phyloP scores from a whole-genome alignment of 2,797 vertebrate genomes.

The Manis crassicaudata region DNA sequence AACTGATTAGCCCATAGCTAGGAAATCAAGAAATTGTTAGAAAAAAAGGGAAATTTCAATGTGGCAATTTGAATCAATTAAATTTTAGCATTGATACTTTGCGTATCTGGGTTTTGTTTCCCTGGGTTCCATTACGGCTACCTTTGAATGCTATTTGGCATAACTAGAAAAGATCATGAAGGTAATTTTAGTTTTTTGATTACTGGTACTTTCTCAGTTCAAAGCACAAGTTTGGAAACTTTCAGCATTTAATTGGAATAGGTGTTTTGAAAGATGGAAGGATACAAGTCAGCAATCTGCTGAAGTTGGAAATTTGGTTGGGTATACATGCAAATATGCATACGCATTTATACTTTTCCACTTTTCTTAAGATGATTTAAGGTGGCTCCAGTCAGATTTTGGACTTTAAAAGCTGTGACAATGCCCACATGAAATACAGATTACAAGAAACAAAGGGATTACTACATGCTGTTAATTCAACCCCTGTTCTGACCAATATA shows the following conservation, averaged over 20 bases:
- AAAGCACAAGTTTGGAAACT: not conserved
- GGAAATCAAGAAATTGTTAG: slow-evolving; percentile 47
- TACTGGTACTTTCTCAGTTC: not conserved
- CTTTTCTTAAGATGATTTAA: slow-evolving; percentile 41
- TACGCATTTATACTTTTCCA: not conserved
- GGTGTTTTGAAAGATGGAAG: not conserved
- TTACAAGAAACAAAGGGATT: not conserved
- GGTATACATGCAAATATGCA: not conserved
- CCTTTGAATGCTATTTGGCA: not conserved
- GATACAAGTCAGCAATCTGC: not conserved
- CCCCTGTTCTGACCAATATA: not conserved
- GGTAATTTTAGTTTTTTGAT: slow-evolving; percentile 21
- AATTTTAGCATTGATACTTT: slow-evolving; percentile 25
- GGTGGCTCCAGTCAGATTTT: not conserved
- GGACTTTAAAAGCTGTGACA: not conserved
- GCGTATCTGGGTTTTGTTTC: not conserved
- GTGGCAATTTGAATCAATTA: slow-evolving; percentile 41
- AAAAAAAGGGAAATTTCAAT: not conserved
- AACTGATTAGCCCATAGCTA: not conserved
- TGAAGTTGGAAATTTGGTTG: not conserved
- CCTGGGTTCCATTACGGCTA: not conserved
- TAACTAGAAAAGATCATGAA: not conserved
- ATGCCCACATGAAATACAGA: not conserved
- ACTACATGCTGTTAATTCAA: not conserved
- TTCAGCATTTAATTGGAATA: not conserved